These are phyloP conservation scores for Leucopsar rothschildi DNA, from an alignment of 2,113 vertebrate species.

Conservation along the genomic window DNA sequence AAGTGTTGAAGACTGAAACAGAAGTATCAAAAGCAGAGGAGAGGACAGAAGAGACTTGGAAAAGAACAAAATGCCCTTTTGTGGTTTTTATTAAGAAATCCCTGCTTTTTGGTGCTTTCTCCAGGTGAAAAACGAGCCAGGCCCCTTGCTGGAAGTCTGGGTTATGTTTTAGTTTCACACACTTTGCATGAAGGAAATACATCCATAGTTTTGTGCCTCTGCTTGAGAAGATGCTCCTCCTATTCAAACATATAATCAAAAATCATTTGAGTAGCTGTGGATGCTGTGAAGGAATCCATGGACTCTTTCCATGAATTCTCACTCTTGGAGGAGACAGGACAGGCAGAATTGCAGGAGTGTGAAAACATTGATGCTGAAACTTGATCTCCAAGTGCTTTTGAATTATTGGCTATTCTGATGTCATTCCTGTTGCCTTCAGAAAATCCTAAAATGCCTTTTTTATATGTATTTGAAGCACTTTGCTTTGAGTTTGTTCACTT, in stretches of 20 bases:
- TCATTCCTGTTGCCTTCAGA: not conserved
- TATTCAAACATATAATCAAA: not conserved
- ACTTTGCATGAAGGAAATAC: not conserved
- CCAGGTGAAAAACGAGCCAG: not conserved
- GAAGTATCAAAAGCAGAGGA: not conserved
- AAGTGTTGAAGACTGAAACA: not conserved
- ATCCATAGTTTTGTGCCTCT: not conserved
- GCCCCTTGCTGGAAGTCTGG: not conserved
- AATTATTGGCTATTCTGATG: not conserved
- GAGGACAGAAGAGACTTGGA: not conserved
- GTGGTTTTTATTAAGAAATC: not conserved
- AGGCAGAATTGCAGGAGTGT: not conserved
- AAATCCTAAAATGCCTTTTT: not conserved
- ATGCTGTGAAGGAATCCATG: not conserved
- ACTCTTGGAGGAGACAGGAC: not conserved
- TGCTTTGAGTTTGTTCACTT: not conserved
- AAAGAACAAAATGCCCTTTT: not conserved
- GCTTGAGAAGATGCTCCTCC: not conserved
- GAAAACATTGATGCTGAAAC: not conserved
- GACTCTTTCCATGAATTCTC: not conserved
- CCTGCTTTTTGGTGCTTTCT: not conserved
- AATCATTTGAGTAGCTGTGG: not conserved
- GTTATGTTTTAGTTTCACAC: not conserved
- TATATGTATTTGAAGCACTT: not conserved
- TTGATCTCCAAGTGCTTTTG: not conserved